Evolutionary conservation across 2,888 invertebrate genomes (phyloP).

Genomic region (Lordiphosa fenestrarum): DNA sequence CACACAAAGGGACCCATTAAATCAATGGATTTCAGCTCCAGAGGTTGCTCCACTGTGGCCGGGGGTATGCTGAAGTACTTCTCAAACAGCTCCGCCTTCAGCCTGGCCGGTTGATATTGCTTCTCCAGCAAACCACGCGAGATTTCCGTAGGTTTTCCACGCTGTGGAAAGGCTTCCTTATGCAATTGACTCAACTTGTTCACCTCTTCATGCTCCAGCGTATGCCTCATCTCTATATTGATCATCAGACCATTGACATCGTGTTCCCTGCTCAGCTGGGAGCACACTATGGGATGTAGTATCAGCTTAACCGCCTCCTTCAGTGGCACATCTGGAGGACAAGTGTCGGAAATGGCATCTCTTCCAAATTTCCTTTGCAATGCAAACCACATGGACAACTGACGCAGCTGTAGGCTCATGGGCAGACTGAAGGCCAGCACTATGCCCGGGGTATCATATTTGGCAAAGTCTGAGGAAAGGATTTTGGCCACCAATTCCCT

Average conservation of each 20-base stretch:
- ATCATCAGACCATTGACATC: slow-evolving; percentile 82
- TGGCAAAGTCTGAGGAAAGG: slow-evolving; percentile 80
- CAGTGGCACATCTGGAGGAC: slow-evolving; percentile 81
- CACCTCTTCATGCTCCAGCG: slow-evolving; percentile 83
- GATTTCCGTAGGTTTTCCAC: slow-evolving; percentile 79
- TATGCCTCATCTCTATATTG: slow-evolving; percentile 80
- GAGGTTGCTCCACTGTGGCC: slow-evolving; percentile 74
- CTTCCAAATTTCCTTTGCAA: slow-evolving; percentile 82
- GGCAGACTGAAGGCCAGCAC: slow-evolving; percentile 88
- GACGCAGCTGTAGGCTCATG: slow-evolving; percentile 84
- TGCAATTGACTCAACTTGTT: slow-evolving; percentile 78
- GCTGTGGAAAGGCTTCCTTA: slow-evolving; percentile 61
- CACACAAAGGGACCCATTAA: slow-evolving; percentile 77
- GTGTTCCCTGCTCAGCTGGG: slow-evolving; percentile 82
- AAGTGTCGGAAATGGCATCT: slow-evolving; percentile 76
- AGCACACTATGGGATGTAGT: slow-evolving; percentile 83
- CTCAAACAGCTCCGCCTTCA: slow-evolving; percentile 81
- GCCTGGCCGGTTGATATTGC: slow-evolving; percentile 81
- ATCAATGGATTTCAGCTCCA: slow-evolving; percentile 66
- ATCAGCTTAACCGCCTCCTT: slow-evolving; percentile 92
- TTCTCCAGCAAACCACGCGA: slow-evolving; percentile 86
- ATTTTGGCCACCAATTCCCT: slow-evolving; percentile 82
- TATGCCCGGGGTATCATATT: slow-evolving; percentile 85
- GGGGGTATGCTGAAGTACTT: slow-evolving; percentile 82
- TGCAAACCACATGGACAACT: slow-evolving; percentile 84